Conservation (phyloP, 2,888 invertebrate genomes). For the Heteropelma amictum region DNA sequence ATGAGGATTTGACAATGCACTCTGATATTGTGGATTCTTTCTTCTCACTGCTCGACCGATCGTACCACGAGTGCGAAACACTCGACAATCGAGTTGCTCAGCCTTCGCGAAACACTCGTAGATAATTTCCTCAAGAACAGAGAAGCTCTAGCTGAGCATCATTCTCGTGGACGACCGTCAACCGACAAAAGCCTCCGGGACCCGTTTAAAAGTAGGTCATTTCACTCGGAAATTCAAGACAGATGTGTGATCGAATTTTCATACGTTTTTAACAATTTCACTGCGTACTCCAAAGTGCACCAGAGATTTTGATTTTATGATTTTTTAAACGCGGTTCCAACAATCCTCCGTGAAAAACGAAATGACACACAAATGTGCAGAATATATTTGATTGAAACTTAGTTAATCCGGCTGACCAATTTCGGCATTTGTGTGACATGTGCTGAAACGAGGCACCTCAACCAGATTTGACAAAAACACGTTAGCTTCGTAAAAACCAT, state of each 20-base stretch:
- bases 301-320: not conserved
- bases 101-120: constrained; percentile 13
- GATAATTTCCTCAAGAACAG: constrained; percentile 35
- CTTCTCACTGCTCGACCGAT: not conserved
- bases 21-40: constrained; percentile 38
- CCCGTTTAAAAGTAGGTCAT: constrained; percentile 20
- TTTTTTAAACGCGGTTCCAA: not conserved
- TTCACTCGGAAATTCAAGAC: constrained; percentile 1
- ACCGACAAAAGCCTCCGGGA: constrained; percentile 23
- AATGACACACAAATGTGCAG: too few species aligned
- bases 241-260: not conserved
- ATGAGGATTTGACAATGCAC: constrained; percentile 23
- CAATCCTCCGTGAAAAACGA: not conserved
- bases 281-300: not conserved
- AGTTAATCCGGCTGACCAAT: too few species aligned
- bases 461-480: too few species aligned
- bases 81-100: constrained; percentile 45
- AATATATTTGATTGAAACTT: too few species aligned
- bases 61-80: constrained; percentile 17
- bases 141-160: constrained; percentile 27
- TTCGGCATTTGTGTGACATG: too few species aligned
- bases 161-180: constrained; percentile 11
- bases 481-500: too few species aligned
- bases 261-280: not conserved
- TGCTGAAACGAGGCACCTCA: too few species aligned